Conservation (phyloP, 2,888 invertebrate species). For the Calliopum simillimum region DNA sequence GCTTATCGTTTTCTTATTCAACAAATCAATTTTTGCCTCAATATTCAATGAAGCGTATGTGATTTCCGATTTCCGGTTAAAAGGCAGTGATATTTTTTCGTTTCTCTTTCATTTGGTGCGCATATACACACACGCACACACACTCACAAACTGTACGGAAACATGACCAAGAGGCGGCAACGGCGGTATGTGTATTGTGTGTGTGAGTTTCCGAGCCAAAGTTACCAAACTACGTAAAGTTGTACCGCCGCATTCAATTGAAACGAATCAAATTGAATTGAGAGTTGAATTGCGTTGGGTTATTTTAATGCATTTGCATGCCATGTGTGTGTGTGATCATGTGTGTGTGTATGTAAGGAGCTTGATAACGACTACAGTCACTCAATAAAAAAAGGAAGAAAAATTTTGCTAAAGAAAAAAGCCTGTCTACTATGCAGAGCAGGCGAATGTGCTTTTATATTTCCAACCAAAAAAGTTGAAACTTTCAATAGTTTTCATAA, state of each 20-base stretch:
- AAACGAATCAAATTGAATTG: neutral
- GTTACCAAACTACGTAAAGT: slow-evolving; percentile 10
- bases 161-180: neutral
- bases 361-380: neutral
- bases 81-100: slow-evolving; percentile 6
- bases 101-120: neutral
- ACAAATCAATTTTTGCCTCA: slow-evolving; percentile 23
- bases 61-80: slow-evolving; percentile 28
- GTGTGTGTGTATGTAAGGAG: neutral
- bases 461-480: slow-evolving; percentile 23
- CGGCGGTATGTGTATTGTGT: neutral
- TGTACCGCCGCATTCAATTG: neutral
- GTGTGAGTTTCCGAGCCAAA: neutral
- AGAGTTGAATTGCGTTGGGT: neutral
- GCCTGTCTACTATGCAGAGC: neutral
- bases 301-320: neutral
- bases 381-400: neutral
- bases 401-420: neutral
- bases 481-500: slow-evolving; percentile 28
- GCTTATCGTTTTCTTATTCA: slow-evolving; percentile 7
- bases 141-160: no score
- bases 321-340: neutral
- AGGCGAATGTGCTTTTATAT: slow-evolving; percentile 3
- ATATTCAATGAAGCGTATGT: slow-evolving; percentile 30
- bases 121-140: no score